Conservation (phyloP, 2,888 invertebrate species). For the Pseudococcus jackbeardsleyi region DNA sequence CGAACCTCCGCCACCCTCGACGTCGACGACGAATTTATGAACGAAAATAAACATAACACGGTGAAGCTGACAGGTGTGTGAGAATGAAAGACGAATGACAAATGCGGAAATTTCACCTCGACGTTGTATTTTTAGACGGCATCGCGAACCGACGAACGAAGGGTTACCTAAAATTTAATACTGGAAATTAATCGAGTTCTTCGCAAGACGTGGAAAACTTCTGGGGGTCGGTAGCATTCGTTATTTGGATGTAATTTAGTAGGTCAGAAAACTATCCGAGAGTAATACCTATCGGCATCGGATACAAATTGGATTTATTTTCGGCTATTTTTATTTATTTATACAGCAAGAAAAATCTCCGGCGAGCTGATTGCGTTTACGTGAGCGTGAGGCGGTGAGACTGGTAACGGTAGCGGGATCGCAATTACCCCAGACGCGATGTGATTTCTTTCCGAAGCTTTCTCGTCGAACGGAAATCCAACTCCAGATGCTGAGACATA, state of each 20-base stretch:
- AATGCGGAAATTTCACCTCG: conserved; percentile 27
- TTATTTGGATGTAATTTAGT: not conserved
- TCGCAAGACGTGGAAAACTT: not conserved
- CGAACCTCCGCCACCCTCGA: not conserved
- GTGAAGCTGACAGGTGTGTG: conserved; percentile 33
- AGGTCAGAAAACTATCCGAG: conserved; percentile 6
- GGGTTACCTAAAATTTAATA: conserved; percentile 24
- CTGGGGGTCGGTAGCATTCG: not conserved
- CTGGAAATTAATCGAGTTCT: conserved; percentile 32
- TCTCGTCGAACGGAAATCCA: conserved; percentile 26
- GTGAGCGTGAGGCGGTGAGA: not conserved
- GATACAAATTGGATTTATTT: conserved; percentile 33
- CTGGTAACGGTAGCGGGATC: not conserved
- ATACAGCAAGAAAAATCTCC: not conserved
- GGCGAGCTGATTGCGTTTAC: conserved; percentile 6
- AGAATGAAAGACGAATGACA: conserved; percentile 37
- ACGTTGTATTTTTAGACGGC: conserved; percentile 23
- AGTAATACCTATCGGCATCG: not conserved
- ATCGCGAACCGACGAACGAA: not conserved
- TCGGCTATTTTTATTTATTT: conserved; percentile 28
- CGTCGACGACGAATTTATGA: conserved; percentile 1
- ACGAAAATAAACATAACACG: conserved; percentile 37
- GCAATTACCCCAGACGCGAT: not conserved
- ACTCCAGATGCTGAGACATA: conserved; percentile 30
- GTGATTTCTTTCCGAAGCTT: not conserved